Base-by-base conservation (phyloP, 2,888 invertebrate species). In the Hyles lineata region DNA sequence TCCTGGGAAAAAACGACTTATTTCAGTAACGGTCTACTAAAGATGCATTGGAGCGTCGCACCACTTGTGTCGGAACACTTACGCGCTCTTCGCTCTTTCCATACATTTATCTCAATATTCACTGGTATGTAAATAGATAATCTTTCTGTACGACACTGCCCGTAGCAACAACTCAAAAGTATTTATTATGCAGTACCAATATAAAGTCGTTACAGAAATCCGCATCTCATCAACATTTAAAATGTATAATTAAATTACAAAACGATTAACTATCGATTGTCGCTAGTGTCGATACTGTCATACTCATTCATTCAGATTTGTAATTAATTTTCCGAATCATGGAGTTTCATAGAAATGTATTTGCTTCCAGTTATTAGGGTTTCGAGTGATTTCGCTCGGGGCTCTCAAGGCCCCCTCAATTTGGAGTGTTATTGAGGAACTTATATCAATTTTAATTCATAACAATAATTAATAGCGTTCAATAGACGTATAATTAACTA, bases 391-490 rank as follows among this genome's bases (percentile, higher is more conserved):
- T 63, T 72, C 73, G 73, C 77, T 74, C 74, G 73, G 77, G 74
- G 77, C 75, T 60, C 75, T 77, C 73, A 74, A 77, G 76, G 75
- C 74, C 70, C 73, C 74, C 71, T 70, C 74, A 50, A 74, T 72
- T 79, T 82, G 74, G 75, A 81, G 77, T 77, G 78, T 81, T 82
- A 82, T 84, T 80, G 77, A 84, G 82, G 80, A 85, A 87, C 77
- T 86, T 89, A 79, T 83, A 86, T 85, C 85, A 83, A 87, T 86
- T 85, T 87, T 78, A 83, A 87, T 80, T 89, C 81, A 83, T 85
- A 83, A 85, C 82, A 87, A 85, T 88, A 85, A 88, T 86, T 86
- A 87, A 88, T 87, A 78, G 78, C 80, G 76, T 81, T 83, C 80
- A 78, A 77, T 76, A 79, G 75, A 75, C 75, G 75, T 76, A 83